Conservation (phyloP, 2,797 vertebrate genomes). For the Miichthys miiuy region DNA sequence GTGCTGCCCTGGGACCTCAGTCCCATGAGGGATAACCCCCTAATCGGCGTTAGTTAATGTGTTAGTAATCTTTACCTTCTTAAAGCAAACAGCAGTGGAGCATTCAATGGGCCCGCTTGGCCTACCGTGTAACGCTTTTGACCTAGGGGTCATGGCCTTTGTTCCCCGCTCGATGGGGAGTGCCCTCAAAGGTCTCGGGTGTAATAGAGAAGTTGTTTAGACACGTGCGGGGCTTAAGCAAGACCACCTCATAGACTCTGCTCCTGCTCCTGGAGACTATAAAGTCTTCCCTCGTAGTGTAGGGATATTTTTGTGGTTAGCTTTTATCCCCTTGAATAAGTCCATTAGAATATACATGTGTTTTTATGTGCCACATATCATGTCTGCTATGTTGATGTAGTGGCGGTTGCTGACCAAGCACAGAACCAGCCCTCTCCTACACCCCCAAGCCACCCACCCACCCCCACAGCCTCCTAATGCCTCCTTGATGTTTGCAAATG, state of each 20-base stretch:
- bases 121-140: conserved; percentile 92
- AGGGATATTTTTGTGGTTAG: conserved; percentile 45
- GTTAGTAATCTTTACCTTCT: conserved; percentile 93
- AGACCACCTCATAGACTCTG: conserved; percentile 74
- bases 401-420: conserved; percentile 65
- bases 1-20: conserved; percentile 78
- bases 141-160: conserved; percentile 95
- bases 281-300: conserved; percentile 25
- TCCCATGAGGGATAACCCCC: conserved; percentile 89
- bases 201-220: conserved; percentile 95
- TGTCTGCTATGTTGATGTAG: conserved; percentile 47
- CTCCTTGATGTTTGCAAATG: conserved; percentile 59
- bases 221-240: conserved; percentile 87
- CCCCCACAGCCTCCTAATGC: conserved; percentile 29
- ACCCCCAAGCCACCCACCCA: neutral
- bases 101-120: conserved; percentile 88
- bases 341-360: conserved; percentile 47
- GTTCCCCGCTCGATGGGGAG: conserved; percentile 90
- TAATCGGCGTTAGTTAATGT: conserved; percentile 97
- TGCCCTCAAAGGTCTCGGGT: conserved; percentile 88
- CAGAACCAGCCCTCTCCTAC: conserved; percentile 4
- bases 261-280: conserved; percentile 61
- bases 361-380: conserved; percentile 50
- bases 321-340: conserved; percentile 42
- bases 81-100: conserved; percentile 92